phyloP scores from a whole-genome alignment of 2,888 invertebrate species.

The Eurytoma adleriae region DNA sequence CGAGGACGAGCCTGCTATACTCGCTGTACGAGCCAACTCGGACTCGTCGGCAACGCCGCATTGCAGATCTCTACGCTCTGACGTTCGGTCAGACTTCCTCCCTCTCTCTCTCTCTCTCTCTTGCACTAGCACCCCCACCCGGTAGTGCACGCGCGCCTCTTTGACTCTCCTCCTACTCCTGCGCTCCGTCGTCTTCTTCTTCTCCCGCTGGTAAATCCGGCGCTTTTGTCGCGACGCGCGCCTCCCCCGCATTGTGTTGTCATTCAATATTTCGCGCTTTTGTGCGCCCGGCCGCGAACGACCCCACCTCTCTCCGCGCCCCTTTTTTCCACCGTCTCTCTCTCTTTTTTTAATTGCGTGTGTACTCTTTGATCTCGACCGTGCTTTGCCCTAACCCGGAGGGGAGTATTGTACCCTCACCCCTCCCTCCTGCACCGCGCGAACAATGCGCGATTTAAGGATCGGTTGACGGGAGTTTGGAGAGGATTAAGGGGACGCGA shows the following conservation, averaged over 20 bases:
- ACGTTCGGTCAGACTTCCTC: conserved; percentile 68
- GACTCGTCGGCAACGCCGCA: conserved; percentile 73
- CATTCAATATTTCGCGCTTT: conserved; percentile 15
- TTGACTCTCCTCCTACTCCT: conserved; percentile 6
- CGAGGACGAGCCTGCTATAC: conserved; percentile 3
- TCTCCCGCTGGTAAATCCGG: neutral
- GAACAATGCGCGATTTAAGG: too few relatives aligned
- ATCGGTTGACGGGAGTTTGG: too few relatives aligned
- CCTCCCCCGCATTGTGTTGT: conserved; percentile 1
- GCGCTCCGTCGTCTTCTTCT: neutral
- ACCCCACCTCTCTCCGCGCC: too few relatives aligned
- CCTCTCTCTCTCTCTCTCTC: conserved; percentile 50
- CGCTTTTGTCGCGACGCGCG: neutral
- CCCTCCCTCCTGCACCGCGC: too few relatives aligned
- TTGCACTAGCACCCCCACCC: conserved; percentile 51
- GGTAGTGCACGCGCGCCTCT: conserved; percentile 35
- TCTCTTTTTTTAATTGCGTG: too few relatives aligned
- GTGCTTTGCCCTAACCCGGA: too few relatives aligned
- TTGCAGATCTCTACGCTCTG: conserved; percentile 73
- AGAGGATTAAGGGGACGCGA: too few relatives aligned
- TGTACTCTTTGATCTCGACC: too few relatives aligned
- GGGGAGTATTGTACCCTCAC: too few relatives aligned
- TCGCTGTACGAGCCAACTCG: conserved; percentile 60
- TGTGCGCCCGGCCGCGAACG: neutral
- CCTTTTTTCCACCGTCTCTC: too few relatives aligned